These are phyloP conservation scores for Cheumatopsyche charites DNA, from an alignment of 1,140 invertebrate species.

Conservation along the genomic window DNA sequence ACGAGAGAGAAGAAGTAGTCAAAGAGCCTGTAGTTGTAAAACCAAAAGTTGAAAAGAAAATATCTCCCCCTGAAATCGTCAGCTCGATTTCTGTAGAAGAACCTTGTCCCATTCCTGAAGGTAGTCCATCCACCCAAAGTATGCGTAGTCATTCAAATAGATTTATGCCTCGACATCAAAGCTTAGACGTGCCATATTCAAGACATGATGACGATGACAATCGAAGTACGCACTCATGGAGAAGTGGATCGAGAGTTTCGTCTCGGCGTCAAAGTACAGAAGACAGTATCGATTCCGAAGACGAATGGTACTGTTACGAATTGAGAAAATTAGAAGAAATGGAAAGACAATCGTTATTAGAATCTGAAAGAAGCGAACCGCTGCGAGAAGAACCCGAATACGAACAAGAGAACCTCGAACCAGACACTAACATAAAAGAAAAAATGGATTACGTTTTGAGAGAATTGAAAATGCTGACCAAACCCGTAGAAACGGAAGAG, in stretches of 20 bases:
- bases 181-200: slow-evolving; percentile 77
- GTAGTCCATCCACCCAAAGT: slow-evolving; percentile 69
- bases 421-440: slow-evolving; percentile 74
- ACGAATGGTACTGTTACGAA: slow-evolving; percentile 93
- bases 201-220: slow-evolving; percentile 83
- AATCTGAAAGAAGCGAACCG: slow-evolving; percentile 67
- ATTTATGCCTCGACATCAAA: slow-evolving; percentile 73
- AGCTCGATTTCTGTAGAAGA: slow-evolving; percentile 56
- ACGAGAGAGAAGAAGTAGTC: slow-evolving; percentile 53
- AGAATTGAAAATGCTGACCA: slow-evolving; percentile 74
- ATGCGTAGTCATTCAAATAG: slow-evolving; percentile 63
- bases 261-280: slow-evolving; percentile 89
- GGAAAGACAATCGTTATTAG: slow-evolving; percentile 74
- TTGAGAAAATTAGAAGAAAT: slow-evolving; percentile 84
- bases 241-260: slow-evolving; percentile 84
- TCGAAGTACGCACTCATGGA: slow-evolving; percentile 82
- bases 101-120: slow-evolving; percentile 61
- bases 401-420: slow-evolving; percentile 62
- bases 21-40: slow-evolving; percentile 51
- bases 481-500: slow-evolving; percentile 53
- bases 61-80: slow-evolving; percentile 57
- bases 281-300: slow-evolving; percentile 91
- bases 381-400: slow-evolving; percentile 66
- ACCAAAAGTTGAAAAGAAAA: slow-evolving; percentile 53
- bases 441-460: slow-evolving; percentile 77